phyloP scores from a whole-genome alignment of 2,888 invertebrate species.

The Mermis nigrescens region DNA sequence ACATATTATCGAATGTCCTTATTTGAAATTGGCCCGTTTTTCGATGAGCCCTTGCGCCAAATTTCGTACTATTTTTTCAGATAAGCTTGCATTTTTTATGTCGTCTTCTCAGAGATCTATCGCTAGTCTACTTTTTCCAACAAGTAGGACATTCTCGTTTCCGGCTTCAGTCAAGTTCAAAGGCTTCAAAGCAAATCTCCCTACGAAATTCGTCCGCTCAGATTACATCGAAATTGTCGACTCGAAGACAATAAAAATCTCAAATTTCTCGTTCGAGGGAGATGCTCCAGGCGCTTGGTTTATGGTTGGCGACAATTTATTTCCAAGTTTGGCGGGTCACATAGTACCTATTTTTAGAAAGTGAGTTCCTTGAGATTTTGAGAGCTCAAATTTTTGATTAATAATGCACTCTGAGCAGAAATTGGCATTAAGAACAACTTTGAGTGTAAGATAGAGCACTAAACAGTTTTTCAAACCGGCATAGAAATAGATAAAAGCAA shows the following conservation, averaged over 20 bases:
- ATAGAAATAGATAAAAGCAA: no score
- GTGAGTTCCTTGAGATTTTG: not conserved
- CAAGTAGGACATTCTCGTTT: constrained; percentile 21
- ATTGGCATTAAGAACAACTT: no score
- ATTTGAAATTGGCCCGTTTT: no score
- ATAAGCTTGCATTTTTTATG: not conserved
- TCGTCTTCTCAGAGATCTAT: constrained; percentile 19
- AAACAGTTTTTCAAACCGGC: no score
- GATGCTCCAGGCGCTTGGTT: constrained; percentile 29
- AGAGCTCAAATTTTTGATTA: no score
- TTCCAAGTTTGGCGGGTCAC: constrained; percentile 25
- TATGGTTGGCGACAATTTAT: constrained; percentile 28
- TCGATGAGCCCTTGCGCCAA: no score
- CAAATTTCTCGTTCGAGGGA: constrained; percentile 23
- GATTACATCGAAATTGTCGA: constrained; percentile 21
- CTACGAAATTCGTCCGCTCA: constrained; percentile 5
- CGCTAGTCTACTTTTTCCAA: constrained; percentile 25
- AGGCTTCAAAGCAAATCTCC: constrained; percentile 20
- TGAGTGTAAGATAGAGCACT: no score
- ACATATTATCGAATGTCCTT: not conserved
- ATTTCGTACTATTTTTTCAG: no score
- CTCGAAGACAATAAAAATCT: constrained; percentile 27
- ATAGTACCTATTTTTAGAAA: constrained; percentile 26
- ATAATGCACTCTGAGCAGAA: no score
- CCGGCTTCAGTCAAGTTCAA: constrained; percentile 21